These are phyloP conservation scores for Oncopodura yosiiana DNA, from an alignment of 1,140 invertebrate genomes.

Conservation along the genomic window DNA sequence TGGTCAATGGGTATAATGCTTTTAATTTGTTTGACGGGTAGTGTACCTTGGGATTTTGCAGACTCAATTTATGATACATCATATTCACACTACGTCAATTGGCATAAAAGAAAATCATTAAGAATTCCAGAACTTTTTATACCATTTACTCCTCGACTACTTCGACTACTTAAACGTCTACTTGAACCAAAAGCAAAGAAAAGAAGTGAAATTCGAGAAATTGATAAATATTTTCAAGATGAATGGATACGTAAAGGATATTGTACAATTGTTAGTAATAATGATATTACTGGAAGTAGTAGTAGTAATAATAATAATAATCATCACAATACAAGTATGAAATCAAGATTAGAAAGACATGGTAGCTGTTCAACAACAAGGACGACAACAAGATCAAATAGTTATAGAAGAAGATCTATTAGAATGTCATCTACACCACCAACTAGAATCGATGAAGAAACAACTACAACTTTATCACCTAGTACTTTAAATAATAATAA, in stretches of 20 bases:
- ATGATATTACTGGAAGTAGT: no score
- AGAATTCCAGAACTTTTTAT: constrained; percentile 55
- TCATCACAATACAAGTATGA: no score
- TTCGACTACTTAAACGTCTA: constrained; percentile 59
- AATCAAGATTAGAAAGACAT: constrained; percentile 39
- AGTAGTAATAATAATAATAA: no score
- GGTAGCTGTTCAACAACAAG: constrained; percentile 3
- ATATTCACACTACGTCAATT: constrained; percentile 59
- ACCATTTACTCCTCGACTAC: constrained; percentile 52
- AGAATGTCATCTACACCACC: no score
- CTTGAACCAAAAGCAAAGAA: constrained; percentile 65
- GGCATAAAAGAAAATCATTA: constrained; percentile 58
- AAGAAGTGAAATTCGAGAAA: constrained; percentile 58
- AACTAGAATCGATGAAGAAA: no score
- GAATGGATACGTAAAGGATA: constrained; percentile 50
- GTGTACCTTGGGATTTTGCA: constrained; percentile 65
- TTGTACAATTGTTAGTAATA: no score
- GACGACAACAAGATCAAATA: neutral
- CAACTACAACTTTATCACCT: no score
- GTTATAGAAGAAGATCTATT: no score
- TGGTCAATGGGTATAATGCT: constrained; percentile 68
- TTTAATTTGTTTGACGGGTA: constrained; percentile 62
- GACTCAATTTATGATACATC: constrained; percentile 50
- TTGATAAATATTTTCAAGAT: constrained; percentile 63
- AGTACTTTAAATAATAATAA: no score